Conservation (phyloP, 2,797 vertebrate genomes). For the Karalla daura region DNA sequence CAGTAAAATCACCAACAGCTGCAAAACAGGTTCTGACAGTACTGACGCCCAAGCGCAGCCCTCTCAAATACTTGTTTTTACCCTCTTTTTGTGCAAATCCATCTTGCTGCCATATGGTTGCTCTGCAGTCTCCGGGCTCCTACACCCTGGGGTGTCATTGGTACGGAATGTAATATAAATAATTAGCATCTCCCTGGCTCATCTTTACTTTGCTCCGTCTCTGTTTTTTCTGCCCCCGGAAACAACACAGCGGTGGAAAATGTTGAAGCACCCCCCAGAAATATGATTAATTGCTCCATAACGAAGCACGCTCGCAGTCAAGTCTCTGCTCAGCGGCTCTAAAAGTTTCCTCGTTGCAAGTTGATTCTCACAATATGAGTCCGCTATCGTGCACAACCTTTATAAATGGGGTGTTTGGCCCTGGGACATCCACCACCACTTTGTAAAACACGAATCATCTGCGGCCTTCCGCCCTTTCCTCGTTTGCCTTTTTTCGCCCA, state of each 20-base stretch:
- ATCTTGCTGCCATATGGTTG: background rate
- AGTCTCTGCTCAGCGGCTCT: slow-evolving; percentile 1
- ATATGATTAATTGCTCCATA: background rate
- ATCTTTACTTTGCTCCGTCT: slow-evolving; percentile 20
- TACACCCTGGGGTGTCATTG: slow-evolving; percentile 4
- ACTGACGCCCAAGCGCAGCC: background rate
- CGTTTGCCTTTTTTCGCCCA: slow-evolving; percentile 13
- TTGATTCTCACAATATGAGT: background rate
- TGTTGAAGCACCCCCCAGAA: slow-evolving; percentile 5
- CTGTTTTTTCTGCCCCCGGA: background rate
- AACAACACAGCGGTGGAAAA: slow-evolving; percentile 3
- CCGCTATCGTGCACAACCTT: background rate
- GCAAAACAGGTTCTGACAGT: background rate
- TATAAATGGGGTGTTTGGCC: slow-evolving; percentile 1
- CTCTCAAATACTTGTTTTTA: background rate
- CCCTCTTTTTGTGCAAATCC: background rate
- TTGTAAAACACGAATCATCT: slow-evolving; percentile 33
- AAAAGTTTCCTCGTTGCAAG: too few relatives aligned
- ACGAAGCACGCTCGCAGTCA: background rate
- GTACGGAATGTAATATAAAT: slow-evolving; percentile 12
- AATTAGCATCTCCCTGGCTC: slow-evolving; percentile 10
- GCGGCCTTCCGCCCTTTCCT: slow-evolving; percentile 17
- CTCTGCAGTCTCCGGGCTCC: background rate
- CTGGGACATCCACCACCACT: slow-evolving; percentile 5
- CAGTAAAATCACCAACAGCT: background rate